Percentiles rank a stretch among this genome's conserved stretches.
Evolutionary conservation across 2,888 invertebrate genomes (phyloP).

Genomic region (Anaspis maculata): DNA sequence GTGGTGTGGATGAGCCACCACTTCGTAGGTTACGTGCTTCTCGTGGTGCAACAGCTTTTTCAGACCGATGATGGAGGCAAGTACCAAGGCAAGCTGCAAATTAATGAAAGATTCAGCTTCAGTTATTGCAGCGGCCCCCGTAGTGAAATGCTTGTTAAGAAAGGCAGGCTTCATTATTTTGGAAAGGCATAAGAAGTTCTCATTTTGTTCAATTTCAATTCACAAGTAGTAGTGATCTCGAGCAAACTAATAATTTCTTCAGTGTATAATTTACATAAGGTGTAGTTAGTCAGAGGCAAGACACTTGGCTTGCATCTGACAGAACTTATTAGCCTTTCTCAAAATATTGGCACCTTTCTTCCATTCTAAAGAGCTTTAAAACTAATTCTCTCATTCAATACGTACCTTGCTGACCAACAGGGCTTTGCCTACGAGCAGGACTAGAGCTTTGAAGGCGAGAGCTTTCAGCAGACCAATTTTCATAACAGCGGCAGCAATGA

Average conservation of each 20-base stretch:
- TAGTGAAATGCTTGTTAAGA: constrained; percentile 1
- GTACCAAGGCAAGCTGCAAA: constrained; percentile 59
- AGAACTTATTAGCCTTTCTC: neutral
- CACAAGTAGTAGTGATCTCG: too few relatives aligned
- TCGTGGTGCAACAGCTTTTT: constrained; percentile 74
- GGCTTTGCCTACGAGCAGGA: constrained; percentile 76
- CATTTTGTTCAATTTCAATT: constrained; percentile 3
- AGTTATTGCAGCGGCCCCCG: too few relatives aligned
- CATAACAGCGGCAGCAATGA: constrained; percentile 68
- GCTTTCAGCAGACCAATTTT: constrained; percentile 76
- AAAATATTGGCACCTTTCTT: too few relatives aligned
- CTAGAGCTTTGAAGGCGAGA: constrained; percentile 70
- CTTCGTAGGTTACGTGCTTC: constrained; percentile 66
- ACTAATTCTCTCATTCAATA: too few relatives aligned
- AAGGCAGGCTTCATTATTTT: too few relatives aligned
- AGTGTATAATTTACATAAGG: too few relatives aligned
- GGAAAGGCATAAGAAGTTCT: constrained; percentile 3
- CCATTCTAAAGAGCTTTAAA: neutral
- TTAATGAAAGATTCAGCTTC: constrained; percentile 1
- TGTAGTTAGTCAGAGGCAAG: too few relatives aligned
- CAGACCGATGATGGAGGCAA: constrained; percentile 72
- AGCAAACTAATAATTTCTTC: too few relatives aligned
- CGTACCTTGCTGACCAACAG: constrained; percentile 66
- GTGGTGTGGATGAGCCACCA: constrained; percentile 64
- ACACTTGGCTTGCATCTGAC: too few relatives aligned